These are phyloP conservation scores for Crax fasciolata DNA, from an alignment of 2,797 vertebrate species.

Conservation along the genomic window DNA sequence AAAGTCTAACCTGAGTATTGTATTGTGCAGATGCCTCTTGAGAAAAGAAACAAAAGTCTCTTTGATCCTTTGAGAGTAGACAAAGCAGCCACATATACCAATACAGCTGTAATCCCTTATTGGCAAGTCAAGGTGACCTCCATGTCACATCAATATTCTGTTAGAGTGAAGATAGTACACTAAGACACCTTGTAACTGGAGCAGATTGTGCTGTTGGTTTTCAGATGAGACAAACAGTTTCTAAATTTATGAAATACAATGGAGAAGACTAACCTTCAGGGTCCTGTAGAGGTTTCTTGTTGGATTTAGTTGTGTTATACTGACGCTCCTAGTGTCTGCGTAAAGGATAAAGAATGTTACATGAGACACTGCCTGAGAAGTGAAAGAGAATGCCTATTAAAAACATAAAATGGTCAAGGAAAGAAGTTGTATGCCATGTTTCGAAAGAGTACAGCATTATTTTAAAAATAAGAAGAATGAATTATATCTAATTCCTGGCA, in stretches of 20 bases:
- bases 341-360: neutral
- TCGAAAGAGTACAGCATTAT: neutral
- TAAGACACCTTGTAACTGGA: neutral
- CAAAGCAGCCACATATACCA: neutral
- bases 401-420: neutral
- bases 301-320: neutral
- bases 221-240: neutral
- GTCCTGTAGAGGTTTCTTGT: neutral
- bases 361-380: neutral
- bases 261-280: constrained; percentile 9
- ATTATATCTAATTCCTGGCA: neutral
- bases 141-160: neutral
- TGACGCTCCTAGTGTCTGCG: neutral
- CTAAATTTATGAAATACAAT: neutral
- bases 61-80: neutral
- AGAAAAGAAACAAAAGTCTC: neutral
- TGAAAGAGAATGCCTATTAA: neutral
- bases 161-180: neutral
- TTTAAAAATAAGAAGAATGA: neutral
- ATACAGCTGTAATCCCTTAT: neutral
- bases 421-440: neutral
- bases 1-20: neutral
- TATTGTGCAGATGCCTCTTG: neutral
- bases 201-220: neutral
- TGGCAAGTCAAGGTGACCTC: neutral